These are phyloP conservation scores for Morpho helenor DNA, from an alignment of 2,888 invertebrate genomes.

Conservation along the genomic window DNA sequence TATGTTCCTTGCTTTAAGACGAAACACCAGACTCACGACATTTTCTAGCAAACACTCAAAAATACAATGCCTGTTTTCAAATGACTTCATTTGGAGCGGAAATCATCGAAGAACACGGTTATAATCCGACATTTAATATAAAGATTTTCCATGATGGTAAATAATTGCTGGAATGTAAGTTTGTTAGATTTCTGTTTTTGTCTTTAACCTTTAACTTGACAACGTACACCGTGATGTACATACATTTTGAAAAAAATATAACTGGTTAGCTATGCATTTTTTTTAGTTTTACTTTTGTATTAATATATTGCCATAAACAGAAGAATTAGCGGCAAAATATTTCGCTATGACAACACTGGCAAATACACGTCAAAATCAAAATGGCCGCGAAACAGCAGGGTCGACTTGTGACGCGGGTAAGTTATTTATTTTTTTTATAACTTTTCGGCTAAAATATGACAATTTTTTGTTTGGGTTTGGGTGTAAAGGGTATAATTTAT, in stretches of 20 bases:
- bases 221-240: slow-evolving; percentile 8
- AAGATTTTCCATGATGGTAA: slow-evolving; percentile 6
- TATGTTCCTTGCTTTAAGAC: slow-evolving; percentile 33
- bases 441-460: slow-evolving; percentile 11
- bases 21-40: too few species aligned
- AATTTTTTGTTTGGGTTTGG: slow-evolving; percentile 12
- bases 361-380: too few species aligned
- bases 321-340: too few species aligned
- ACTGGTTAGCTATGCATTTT: slow-evolving; percentile 16
- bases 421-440: too few species aligned
- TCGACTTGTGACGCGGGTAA: too few species aligned
- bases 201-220: background rate
- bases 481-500: slow-evolving; percentile 15
- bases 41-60: slow-evolving; percentile 40
- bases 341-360: too few species aligned
- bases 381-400: too few species aligned
- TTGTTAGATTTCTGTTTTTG: background rate
- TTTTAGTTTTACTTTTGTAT: slow-evolving; percentile 12
- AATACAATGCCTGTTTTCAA: slow-evolving; percentile 41
- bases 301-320: too few species aligned
- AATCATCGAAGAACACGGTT: slow-evolving; percentile 35
- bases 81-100: slow-evolving; percentile 43
- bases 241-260: slow-evolving; percentile 17
- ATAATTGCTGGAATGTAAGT: background rate
- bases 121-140: slow-evolving; percentile 33